A percentile compares a stretch with the other conserved stretches of the same genome.
These are phyloP conservation scores for Drosophila sproati DNA, from an alignment of 1,140 invertebrate genomes.

Conservation along the genomic window DNA sequence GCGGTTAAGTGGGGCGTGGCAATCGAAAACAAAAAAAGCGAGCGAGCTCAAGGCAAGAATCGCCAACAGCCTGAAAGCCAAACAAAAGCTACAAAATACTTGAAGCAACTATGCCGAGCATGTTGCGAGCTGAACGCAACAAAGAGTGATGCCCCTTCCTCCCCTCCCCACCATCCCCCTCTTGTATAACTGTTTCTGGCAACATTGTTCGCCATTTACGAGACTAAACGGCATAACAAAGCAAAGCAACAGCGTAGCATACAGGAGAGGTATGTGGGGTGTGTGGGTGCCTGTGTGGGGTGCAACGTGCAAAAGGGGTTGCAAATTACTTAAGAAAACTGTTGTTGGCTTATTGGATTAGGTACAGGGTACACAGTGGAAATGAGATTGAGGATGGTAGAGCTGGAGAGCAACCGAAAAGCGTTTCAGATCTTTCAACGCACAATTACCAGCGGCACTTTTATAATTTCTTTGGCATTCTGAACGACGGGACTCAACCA, in stretches of 20 bases:
- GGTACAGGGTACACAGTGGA: constrained; percentile 28
- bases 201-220: constrained; percentile 77
- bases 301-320: constrained; percentile 48
- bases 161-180: background rate
- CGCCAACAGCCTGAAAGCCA: constrained; percentile 54
- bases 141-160: background rate
- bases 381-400: background rate
- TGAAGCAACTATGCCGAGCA: constrained; percentile 72
- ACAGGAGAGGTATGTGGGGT: background rate
- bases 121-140: constrained; percentile 9
- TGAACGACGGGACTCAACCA: constrained; percentile 22
- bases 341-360: constrained; percentile 81
- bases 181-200: constrained; percentile 32
- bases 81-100: constrained; percentile 80
- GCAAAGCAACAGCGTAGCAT: constrained; percentile 26
- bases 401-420: constrained; percentile 28
- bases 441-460: constrained; percentile 80
- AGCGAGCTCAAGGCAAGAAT: constrained; percentile 46
- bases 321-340: constrained; percentile 82
- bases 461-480: constrained; percentile 65
- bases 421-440: constrained; percentile 66
- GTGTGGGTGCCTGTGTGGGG: background rate
- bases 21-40: constrained; percentile 12
- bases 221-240: constrained; percentile 79
- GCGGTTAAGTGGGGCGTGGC: constrained; percentile 39